Evolutionary conservation across 1,140 invertebrate species (phyloP), one percentile per base, ranked within the genome.

Genomic region (Triops cancriformis): DNA sequence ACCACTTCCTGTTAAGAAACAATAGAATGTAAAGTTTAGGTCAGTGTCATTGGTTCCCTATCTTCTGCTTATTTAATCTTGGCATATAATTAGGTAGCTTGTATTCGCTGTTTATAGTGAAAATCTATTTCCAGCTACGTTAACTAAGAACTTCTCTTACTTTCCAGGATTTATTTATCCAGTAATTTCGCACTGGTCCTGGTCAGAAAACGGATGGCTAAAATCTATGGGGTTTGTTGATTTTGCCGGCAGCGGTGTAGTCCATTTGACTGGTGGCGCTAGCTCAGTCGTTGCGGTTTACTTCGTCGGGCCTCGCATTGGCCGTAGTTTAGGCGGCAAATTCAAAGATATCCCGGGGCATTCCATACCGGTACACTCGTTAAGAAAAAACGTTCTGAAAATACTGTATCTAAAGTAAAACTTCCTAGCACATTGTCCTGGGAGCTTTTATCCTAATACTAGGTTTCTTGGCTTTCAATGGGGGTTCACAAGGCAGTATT

Each of bases 161-260:
- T 23, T 80, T 82, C 3, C 80, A 89, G 88, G 85, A 2, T 83
- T 89, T 41, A 84, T 88, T 0, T 89, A 88, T 81, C 88, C 88
- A 0, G 83, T 88, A 18, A 85, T 87, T 0, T 83, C 86, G 1
- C 88, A 89, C 80, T 89, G 88, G 88, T 86, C 83, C 0, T 89
- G 88, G 88, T 51, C 42, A 27, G 80, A 79, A 9, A 80, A 82
- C 23, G 87, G 87, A 0, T 88, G 87, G 86, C 80, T 82, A 41
- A 80, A 74, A 18, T 79, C 28, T 10, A 18, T 82, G 18, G 82
- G 82, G 10, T 86, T 83, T 76, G 78, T 80, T 27, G 85, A 86
- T 79, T 85, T 85, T 80, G 84, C 85, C n/a, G 85, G 86, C 7
- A 82, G 82, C 73, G 86, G 85, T 12, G 82, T 83, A 6, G 87